Evolutionary conservation across 2,888 invertebrate genomes (phyloP).

Genomic region (Bedellia somnulentella): DNA sequence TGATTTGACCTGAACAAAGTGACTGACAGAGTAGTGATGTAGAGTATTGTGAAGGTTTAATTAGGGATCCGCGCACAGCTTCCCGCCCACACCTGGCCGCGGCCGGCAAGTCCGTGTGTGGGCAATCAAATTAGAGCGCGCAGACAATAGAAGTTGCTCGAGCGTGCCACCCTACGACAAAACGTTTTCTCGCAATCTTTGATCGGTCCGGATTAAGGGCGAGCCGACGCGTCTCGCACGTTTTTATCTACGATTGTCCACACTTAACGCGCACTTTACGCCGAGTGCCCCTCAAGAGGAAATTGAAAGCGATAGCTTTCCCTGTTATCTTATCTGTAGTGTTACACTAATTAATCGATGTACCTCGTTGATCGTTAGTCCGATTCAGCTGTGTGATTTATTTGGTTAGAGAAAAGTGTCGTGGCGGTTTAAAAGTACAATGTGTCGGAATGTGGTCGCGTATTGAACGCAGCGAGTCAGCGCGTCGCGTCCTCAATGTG

Average conservation of each 20-base stretch:
- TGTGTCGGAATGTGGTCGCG: constrained; percentile 54
- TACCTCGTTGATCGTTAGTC: constrained; percentile 42
- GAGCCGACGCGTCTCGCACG: constrained; percentile 49
- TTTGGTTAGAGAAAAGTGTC: constrained; percentile 56
- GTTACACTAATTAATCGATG: constrained; percentile 60
- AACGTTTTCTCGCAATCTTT: constrained; percentile 61
- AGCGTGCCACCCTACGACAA: constrained; percentile 56
- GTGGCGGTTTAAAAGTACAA: constrained; percentile 42
- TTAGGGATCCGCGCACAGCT: constrained; percentile 33
- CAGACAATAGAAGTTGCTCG: constrained; percentile 45
- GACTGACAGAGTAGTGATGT: constrained; percentile 39
- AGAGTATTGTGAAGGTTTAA: constrained; percentile 49
- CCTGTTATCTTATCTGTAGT: constrained; percentile 56
- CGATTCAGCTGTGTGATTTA: constrained; percentile 51
- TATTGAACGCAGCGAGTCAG: constrained; percentile 1
- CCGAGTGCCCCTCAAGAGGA: constrained; percentile 58
- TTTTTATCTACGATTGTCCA: constrained; percentile 61
- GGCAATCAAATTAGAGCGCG: constrained; percentile 50
- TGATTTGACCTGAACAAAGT: constrained; percentile 29
- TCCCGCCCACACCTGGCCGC: constrained; percentile 19
- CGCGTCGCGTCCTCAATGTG: constrained; percentile 48
- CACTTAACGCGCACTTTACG: constrained; percentile 60
- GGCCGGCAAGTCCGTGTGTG: constrained; percentile 32
- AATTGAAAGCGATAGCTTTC: constrained; percentile 61
- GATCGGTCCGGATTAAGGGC: constrained; percentile 60